Percentiles rank a stretch among this genome's conserved stretches.
Conservation (phyloP, 2,888 invertebrate species). For the Helicoverpa assulta region DNA sequence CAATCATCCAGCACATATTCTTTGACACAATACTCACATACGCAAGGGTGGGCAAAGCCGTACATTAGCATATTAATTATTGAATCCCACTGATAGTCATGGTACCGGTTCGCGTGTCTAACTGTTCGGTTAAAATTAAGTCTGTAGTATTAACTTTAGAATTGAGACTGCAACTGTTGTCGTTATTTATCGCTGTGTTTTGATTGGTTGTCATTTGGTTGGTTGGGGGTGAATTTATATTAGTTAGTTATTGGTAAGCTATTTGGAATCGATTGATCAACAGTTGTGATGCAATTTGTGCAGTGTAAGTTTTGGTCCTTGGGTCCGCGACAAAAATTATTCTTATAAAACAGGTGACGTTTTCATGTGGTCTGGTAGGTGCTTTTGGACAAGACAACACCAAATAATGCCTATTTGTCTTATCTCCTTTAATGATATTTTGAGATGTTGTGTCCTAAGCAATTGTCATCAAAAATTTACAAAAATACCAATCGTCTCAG, state of each 20-base stretch:
- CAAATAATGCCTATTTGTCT: no score
- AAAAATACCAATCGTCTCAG: no score
- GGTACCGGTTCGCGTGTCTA: conserved; percentile 75
- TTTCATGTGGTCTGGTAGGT: background rate
- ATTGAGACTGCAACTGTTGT: conserved; percentile 52
- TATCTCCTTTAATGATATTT: no score
- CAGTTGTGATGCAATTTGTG: conserved; percentile 20
- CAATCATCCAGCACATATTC: conserved; percentile 11
- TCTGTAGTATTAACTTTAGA: conserved; percentile 53
- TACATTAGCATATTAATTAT: conserved; percentile 87
- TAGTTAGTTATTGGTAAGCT: conserved; percentile 29
- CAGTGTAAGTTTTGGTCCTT: background rate
- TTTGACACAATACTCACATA: conserved; percentile 76
- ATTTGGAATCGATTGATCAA: conserved; percentile 39
- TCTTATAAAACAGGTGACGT: no score
- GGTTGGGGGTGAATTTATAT: conserved; percentile 38
- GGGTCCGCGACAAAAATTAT: background rate
- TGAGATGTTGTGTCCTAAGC: no score
- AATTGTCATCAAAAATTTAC: no score
- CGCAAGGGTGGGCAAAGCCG: conserved; percentile 79
- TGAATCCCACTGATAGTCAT: conserved; percentile 77
- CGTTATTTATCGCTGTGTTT: conserved; percentile 56
- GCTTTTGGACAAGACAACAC: background rate
- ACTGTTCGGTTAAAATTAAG: conserved; percentile 53
- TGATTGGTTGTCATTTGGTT: conserved; percentile 54